phyloP scores from a whole-genome alignment of 2,888 invertebrate species.

The Leptothorax acervorum region DNA sequence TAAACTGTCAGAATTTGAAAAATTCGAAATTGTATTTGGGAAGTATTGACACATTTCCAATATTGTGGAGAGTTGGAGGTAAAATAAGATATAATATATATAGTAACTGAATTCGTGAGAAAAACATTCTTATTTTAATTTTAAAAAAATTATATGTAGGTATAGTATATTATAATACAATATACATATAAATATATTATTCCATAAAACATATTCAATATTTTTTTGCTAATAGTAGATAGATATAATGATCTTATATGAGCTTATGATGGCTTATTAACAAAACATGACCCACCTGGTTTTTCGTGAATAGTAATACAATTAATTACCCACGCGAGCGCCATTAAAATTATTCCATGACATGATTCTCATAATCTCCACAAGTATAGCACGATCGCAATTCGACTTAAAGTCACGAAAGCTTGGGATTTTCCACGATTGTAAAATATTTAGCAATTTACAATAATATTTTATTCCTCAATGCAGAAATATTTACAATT shows the following conservation, averaged over 20 bases:
- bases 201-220: background rate
- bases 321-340: background rate
- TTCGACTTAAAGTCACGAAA: background rate
- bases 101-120: background rate
- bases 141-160: background rate
- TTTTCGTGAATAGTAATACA: conserved; percentile 8
- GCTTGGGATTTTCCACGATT: background rate
- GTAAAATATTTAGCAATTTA: conserved; percentile 8
- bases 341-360: conserved; percentile 8
- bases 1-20: background rate
- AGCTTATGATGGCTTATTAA: background rate
- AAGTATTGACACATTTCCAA: background rate
- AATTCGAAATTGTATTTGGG: background rate
- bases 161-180: background rate
- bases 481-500: background rate
- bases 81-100: background rate
- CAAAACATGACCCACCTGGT: background rate
- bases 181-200: background rate
- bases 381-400: background rate
- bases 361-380: background rate
- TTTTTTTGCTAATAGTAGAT: background rate
- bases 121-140: conserved; percentile 10
- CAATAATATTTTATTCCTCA: background rate
- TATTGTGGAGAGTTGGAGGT: background rate
- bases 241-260: background rate